These are phyloP conservation scores for Myxocyprinus asiaticus DNA, from an alignment of 2,113 vertebrate species.

Conservation along the genomic window DNA sequence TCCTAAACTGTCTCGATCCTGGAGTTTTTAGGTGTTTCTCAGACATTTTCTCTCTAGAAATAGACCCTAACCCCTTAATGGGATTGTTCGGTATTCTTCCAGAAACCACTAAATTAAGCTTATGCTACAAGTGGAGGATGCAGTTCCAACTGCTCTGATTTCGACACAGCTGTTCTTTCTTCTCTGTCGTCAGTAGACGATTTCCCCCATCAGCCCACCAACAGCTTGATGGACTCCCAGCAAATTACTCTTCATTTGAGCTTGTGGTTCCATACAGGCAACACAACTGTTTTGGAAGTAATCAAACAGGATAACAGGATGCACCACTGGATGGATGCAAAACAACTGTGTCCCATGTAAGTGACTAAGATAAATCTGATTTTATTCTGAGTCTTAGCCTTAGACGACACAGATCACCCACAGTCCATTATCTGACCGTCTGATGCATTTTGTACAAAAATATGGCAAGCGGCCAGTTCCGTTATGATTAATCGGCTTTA, in stretches of 20 bases:
- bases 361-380: not conserved
- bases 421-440: too few relatives aligned
- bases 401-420: too few relatives aligned
- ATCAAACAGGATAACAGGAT: not conserved
- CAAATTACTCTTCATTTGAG: constrained; percentile 35
- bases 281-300: constrained; percentile 17
- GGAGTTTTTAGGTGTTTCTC: not conserved
- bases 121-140: too few relatives aligned
- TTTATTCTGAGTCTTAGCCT: too few relatives aligned
- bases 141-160: constrained; percentile 37
- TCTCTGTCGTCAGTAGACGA: not conserved
- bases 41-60: not conserved
- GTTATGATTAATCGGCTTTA: too few relatives aligned
- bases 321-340: not conserved
- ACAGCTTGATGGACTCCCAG: not conserved
- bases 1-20: not conserved
- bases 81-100: not conserved
- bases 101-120: not conserved
- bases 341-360: not conserved
- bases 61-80: not conserved
- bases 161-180: constrained; percentile 29
- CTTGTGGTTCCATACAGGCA: not conserved
- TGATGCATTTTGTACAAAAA: too few relatives aligned
- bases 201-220: not conserved
- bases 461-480: too few relatives aligned